Evolutionary conservation across 2,888 invertebrate genomes (phyloP).

Genomic region (Salticus scenicus): DNA sequence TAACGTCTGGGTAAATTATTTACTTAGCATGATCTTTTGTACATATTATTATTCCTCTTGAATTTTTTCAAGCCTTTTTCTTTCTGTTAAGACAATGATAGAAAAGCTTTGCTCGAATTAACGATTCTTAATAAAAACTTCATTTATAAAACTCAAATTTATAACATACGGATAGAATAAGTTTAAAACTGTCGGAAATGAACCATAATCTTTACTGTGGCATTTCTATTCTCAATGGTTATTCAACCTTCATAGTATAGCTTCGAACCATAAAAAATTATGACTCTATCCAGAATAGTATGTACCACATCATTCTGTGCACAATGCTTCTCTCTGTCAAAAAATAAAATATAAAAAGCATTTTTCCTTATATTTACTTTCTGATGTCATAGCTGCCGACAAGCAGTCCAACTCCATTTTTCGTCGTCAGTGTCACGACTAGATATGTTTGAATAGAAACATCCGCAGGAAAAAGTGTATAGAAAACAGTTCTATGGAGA

Average conservation of each 20-base stretch:
- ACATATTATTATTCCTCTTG: no score
- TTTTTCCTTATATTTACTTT: constrained; percentile 2
- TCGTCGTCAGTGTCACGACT: neutral
- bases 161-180: no score
- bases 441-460: neutral
- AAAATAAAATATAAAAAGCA: neutral
- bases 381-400: neutral
- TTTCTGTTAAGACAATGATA: no score
- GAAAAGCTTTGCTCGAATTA: no score
- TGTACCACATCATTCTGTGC: neutral
- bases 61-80: no score
- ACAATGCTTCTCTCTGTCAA: neutral
- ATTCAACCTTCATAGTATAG: neutral
- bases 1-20: no score
- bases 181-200: neutral
- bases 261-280: neutral
- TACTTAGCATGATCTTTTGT: no score
- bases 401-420: neutral
- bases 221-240: neutral
- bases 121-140: no score
- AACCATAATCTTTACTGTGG: neutral
- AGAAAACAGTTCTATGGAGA: neutral
- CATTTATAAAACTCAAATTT: no score
- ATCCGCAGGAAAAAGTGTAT: neutral
- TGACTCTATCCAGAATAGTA: neutral